Evolutionary conservation across 23 tunicate genomes (phyloP).

Genomic region (Trididemnum clinides): DNA sequence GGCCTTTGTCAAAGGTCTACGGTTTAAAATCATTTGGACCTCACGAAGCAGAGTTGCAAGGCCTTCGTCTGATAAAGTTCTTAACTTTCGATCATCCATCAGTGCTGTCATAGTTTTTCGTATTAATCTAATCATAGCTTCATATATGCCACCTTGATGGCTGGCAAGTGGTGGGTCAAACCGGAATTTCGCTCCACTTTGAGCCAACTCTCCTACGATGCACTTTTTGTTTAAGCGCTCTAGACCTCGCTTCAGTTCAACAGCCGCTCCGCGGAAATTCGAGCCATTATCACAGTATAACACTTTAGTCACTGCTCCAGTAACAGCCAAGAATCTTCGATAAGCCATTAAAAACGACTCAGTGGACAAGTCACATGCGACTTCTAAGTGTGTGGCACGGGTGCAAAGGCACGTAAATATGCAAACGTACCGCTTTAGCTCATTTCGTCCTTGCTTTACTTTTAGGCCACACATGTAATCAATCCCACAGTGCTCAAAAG

Average conservation of each 20-base stretch:
- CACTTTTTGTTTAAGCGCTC: background rate
- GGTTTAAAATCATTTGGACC: background rate
- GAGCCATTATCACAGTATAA: no score
- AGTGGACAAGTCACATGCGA: background rate
- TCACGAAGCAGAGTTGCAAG: no score
- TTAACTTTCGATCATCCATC: background rate
- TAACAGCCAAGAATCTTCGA: background rate
- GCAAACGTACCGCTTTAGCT: background rate
- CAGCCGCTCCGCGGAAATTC: no score
- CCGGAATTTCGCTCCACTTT: background rate
- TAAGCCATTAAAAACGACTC: background rate
- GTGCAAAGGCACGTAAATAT: background rate
- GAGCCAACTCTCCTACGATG: background rate
- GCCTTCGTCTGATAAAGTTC: no score
- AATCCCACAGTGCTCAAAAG: slow-evolving; percentile 1
- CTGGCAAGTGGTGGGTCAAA: no score
- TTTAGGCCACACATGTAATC: slow-evolving; percentile 9
- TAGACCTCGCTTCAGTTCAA: no score
- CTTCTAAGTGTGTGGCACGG: no score
- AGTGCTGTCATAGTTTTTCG: background rate
- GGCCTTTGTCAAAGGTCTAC: background rate
- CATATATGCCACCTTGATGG: background rate
- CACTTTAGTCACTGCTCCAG: background rate
- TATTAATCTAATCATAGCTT: background rate
- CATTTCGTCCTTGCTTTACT: background rate